Conservation (phyloP, 2,797 vertebrate species). For the Triplophysa yarkandensis region DNA sequence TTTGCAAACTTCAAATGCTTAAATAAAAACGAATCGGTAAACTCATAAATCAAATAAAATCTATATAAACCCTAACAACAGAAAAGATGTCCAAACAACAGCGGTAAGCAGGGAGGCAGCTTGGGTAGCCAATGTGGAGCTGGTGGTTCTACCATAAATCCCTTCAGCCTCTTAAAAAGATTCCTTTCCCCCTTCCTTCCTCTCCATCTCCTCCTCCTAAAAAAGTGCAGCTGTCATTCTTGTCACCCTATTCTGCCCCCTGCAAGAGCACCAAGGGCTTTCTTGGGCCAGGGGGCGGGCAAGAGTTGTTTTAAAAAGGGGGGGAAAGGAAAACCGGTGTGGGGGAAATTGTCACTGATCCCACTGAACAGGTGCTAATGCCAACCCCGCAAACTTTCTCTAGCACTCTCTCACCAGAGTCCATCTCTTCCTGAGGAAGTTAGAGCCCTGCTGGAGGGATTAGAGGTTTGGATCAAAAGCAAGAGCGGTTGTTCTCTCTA, state of each 20-base stretch:
- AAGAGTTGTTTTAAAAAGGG: slow-evolving; percentile 54
- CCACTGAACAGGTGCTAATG: slow-evolving; percentile 63
- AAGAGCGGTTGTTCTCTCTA: slow-evolving; percentile 2
- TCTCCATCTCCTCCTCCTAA: slow-evolving; percentile 52
- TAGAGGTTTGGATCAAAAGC: slow-evolving; percentile 33
- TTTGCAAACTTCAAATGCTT: no score
- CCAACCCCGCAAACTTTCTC: not conserved
- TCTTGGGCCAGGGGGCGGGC: not conserved
- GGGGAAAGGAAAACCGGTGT: slow-evolving; percentile 22
- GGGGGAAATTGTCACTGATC: slow-evolving; percentile 28
- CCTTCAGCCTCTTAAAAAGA: slow-evolving; percentile 59
- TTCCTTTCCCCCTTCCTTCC: slow-evolving; percentile 58
- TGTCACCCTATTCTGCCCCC: slow-evolving; percentile 54
- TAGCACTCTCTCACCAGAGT: slow-evolving; percentile 9
- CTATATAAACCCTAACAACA: not conserved
- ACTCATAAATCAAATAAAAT: not conserved
- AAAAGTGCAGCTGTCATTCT: slow-evolving; percentile 71
- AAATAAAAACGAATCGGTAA: no score
- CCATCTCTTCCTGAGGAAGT: slow-evolving; percentile 37
- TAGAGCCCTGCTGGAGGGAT: slow-evolving; percentile 4
- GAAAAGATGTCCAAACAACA: not conserved
- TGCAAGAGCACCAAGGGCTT: slow-evolving; percentile 2
- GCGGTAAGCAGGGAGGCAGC: not conserved
- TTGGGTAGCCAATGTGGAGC: not conserved
- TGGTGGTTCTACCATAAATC: slow-evolving; percentile 6